Base-by-base conservation (phyloP, 1,140 invertebrate genomes). In the Zaprionus taronus region DNA sequence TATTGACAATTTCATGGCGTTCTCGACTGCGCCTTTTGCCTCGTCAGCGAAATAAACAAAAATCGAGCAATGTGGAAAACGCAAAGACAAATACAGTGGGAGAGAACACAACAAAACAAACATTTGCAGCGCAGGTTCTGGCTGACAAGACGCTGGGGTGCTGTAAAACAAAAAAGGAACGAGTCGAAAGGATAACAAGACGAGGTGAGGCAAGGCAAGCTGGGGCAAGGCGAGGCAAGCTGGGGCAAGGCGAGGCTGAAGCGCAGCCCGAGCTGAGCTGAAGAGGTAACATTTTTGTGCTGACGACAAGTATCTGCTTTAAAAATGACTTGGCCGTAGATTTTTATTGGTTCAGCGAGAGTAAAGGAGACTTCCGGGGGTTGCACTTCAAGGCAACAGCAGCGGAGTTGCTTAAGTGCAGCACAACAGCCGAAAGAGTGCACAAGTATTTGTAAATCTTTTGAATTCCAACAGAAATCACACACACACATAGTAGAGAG, bases 21-120 rank as follows among this genome's bases (percentile, higher is more conserved):
- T 78, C 72, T 64, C 72, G 31, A 51, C 55, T 34, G 62, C 68
- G 67, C 70, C 78, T 87, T 89, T 79, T 84, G 84, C 86, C 69
- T 83, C 78, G 89, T 92, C 91, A 92, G 91, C 91, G 86, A 91
- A 92, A 91, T 87, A 91, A 91, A 91, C 87, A 91, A 90, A 86
- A 90, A 83, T 80, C 85, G 77, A 85, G 85, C 81, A 85, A 49
- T 65, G 60, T 63, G 41, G 22, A 41, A 77, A 53, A 77, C 41
- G 61, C 72, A 89, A 89, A 89, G 77, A 85, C 85, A 91, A 91
- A 90, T 85, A 91, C 84, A 90, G 85, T 79, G 68, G 20, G 17
- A 58, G 12, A 38, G 56, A 76, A 86, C 72, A 91, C 71, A 82
- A 80, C 79, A 90, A 85, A 89, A 90, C 77, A 90, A 90, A 90